Conservation (phyloP, 1,140 invertebrate species). For the Drosophila melanogaster region Release_6_plus_ISO1_MT NT_033779.5:18284001-18284500, state of each 20-base stretch:
- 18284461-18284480: slow-evolving; percentile 18
- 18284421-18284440: slow-evolving; percentile 26
- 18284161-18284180: too few relatives aligned
- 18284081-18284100: too few relatives aligned
- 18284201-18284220: too few relatives aligned
- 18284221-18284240: too few relatives aligned
- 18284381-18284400: slow-evolving; percentile 41
- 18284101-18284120: too few relatives aligned
- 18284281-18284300: background rate
- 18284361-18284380: slow-evolving; percentile 55
- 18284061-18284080: too few relatives aligned
- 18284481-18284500: background rate
- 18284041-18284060: too few relatives aligned
- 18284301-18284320: background rate
- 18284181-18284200: too few relatives aligned
- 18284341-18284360: slow-evolving; percentile 76
- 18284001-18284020: background rate
- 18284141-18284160: too few relatives aligned
- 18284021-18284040: too few relatives aligned
- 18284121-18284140: too few relatives aligned
- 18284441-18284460: slow-evolving; percentile 79
- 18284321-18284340: slow-evolving; percentile 31
- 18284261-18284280: background rate
- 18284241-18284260: too few relatives aligned
- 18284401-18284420: slow-evolving; percentile 10